Evolutionary conservation across 2,888 invertebrate species (phyloP).

Genomic region (Clanis bilineata): DNA sequence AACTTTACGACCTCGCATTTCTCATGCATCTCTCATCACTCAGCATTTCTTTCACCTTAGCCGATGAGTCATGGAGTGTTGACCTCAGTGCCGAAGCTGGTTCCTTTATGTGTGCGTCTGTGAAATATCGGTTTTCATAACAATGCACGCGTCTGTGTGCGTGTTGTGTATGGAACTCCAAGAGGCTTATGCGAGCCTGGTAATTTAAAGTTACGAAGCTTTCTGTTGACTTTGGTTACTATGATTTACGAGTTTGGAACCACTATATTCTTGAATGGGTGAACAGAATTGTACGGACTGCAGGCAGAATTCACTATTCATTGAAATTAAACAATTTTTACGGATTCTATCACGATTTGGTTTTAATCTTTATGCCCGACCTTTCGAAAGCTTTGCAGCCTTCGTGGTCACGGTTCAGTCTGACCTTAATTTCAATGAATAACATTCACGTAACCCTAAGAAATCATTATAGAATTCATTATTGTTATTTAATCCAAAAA

Average conservation of each 20-base stretch:
- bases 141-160: conserved; percentile 11
- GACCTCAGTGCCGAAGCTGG: conserved; percentile 43
- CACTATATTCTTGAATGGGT: background rate
- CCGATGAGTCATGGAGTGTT: conserved; percentile 63
- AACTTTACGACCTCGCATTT: conserved; percentile 13
- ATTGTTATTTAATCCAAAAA: no score
- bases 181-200: background rate
- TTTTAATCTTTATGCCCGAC: no score
- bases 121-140: conserved; percentile 4
- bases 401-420: no score
- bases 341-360: no score
- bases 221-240: background rate
- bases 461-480: no score
- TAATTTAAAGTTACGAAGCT: background rate
- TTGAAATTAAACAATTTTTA: background rate
- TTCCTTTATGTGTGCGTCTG: background rate
- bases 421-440: no score
- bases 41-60: conserved; percentile 41
- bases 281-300: background rate
- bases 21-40: conserved; percentile 16
- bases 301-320: no score
- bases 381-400: no score
- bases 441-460: no score
- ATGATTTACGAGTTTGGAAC: background rate
- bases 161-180: background rate